Base-by-base conservation (phyloP, 2,113 vertebrate genomes). In the Narcine bancroftii region DNA sequence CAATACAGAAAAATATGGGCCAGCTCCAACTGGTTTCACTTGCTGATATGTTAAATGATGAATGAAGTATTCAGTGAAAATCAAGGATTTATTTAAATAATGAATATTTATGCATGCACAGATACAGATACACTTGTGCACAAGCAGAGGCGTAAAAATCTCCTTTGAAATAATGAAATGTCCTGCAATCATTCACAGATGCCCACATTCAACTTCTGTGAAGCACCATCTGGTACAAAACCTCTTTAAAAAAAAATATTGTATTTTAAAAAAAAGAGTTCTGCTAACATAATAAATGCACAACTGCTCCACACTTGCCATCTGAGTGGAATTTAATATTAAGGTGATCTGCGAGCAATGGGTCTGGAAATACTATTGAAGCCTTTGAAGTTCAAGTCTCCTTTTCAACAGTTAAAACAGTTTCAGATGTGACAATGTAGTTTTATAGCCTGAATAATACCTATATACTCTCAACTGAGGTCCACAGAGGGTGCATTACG, bases 391-490 rank as follows among this genome's bases (percentile, higher is more conserved):
- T 94, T 81, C 92, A 92, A 75, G 94, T 94, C 94, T 93, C 71
- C 92, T 94, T 95, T 96, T 96, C 95, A 94, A 94, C 93, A 93
- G 95, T 95, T 97, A 96, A 97, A 91, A 94, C 95, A 95, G 95
- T 96, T 96, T 97, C 96, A 96, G 96, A 96, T 96, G 96, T 96
- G 95, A 94, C 95, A 92, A 93, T 89, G 95, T 93, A 92, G 93
- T 94, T 96, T 96, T 96, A 96, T 93, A 94, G 95, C 95, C 95
- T 95, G 95, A 95, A 95, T 95, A 95, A 96, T 94, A 96, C 96
- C 94, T 93, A 95, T 96, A 96, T 95, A 94, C 95, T 95, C 95
- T 95, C 93, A 94, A 93, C 92, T 93, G 95, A 94, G 95, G 96
- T 96, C 95, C 95, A 93, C 81, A 92, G 94, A 93, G 94, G 96